Percentiles rank a stretch among this genome's conserved stretches.
Conservation (phyloP, 1,140 invertebrate species). For the Andricus grossulariae region DNA sequence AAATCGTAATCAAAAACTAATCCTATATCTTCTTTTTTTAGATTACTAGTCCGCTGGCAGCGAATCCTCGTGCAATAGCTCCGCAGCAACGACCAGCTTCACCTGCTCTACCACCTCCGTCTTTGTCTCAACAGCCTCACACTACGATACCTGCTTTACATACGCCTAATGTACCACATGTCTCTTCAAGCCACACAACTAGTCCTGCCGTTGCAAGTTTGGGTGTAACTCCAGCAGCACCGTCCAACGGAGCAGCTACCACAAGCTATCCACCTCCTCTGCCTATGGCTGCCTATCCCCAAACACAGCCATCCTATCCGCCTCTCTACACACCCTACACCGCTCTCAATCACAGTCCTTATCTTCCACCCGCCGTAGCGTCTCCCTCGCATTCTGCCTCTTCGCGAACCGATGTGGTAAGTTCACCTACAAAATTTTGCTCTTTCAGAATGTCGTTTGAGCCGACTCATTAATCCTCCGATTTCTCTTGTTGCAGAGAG, state of each 20-base stretch:
- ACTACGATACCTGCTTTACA: slow-evolving; percentile 77
- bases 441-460: too few species aligned
- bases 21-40: slow-evolving; percentile 45
- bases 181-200: slow-evolving; percentile 75
- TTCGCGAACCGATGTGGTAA: slow-evolving; percentile 79
- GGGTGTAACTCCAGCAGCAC: slow-evolving; percentile 75
- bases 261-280: slow-evolving; percentile 72
- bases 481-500: slow-evolving; percentile 59
- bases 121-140: slow-evolving; percentile 72
- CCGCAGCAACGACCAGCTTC: slow-evolving; percentile 72
- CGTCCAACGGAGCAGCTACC: slow-evolving; percentile 76
- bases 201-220: slow-evolving; percentile 78
- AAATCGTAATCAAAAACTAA: not conserved
- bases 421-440: slow-evolving; percentile 47
- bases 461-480: too few species aligned
- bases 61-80: slow-evolving; percentile 75
- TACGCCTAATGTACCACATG: slow-evolving; percentile 77
- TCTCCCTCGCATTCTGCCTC: slow-evolving; percentile 81
- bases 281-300: slow-evolving; percentile 78
- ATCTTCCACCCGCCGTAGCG: slow-evolving; percentile 78
- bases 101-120: slow-evolving; percentile 70
- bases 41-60: slow-evolving; percentile 76
- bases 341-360: slow-evolving; percentile 81
- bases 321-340: slow-evolving; percentile 85
- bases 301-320: slow-evolving; percentile 81